These are phyloP conservation scores for Trichosurus vulpecula DNA, from an alignment of 2,797 vertebrate genomes.

Conservation along the genomic window DNA sequence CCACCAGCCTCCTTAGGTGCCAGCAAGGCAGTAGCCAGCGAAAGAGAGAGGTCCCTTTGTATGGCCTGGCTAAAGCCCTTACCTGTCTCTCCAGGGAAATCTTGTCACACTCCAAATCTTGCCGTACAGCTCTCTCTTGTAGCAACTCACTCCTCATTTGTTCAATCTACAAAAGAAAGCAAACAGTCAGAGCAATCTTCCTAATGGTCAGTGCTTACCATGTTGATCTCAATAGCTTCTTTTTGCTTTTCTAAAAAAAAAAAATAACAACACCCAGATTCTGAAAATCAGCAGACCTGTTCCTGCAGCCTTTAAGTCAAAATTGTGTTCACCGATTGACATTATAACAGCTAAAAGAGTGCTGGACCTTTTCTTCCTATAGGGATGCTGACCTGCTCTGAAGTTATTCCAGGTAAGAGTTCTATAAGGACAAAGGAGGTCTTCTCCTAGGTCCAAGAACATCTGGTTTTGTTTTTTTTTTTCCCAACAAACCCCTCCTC, in stretches of 20 bases:
- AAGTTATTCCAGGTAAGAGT: background rate
- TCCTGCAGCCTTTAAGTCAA: background rate
- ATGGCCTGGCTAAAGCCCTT: slow-evolving; percentile 50
- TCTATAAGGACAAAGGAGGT: background rate
- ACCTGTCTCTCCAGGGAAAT: slow-evolving; percentile 98
- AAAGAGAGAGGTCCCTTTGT: fast-evolving
- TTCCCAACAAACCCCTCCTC: background rate
- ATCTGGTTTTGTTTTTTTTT: background rate
- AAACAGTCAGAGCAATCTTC: slow-evolving; percentile 6
- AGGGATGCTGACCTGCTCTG: background rate
- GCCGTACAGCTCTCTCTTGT: slow-evolving; percentile 94
- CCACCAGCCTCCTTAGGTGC: background rate
- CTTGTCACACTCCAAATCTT: slow-evolving; percentile 99
- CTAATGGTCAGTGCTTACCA: background rate
- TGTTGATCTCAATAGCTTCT: background rate
- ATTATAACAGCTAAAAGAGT: background rate
- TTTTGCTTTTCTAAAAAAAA: background rate
- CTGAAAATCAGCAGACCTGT: background rate
- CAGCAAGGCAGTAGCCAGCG: background rate
- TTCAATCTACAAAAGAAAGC: slow-evolving; percentile 90
- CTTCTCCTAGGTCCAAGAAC: background rate
- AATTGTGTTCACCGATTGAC: background rate
- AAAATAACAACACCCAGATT: too few species aligned
- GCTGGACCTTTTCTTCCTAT: background rate
- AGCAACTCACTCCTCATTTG: slow-evolving; percentile 96